Base-by-base conservation (phyloP, 2,113 vertebrate genomes). In the Cranoglanis bouderius region DNA sequence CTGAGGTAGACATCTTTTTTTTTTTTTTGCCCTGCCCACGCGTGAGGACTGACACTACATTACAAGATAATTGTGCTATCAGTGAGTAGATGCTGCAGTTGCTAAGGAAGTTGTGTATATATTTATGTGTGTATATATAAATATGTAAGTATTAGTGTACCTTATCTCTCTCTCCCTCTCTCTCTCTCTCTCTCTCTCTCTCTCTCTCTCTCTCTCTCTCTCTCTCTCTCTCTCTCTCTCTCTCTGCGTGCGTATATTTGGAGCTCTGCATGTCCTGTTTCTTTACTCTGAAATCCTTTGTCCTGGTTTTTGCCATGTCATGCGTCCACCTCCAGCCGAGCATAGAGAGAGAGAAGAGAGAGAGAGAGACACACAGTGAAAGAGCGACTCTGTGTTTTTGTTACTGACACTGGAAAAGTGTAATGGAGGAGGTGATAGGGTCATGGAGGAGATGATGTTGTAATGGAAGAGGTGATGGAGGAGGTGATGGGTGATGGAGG, bases 291-390 rank as follows among this genome's bases (percentile, higher is more conserved):
- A 74, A 83, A 32, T 55, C 46, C 83, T 67, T 88, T 78, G 88
- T 88, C 53, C 88, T 80, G 72, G 16, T 43, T 82, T 89, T 89
- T 89, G 88, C 83, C 51, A 1, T 85, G 88, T 89, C 88, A 89
- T 88, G 82, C 46, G 26, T 13, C 59, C 82, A 51, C 43, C 82
- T 49, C 74, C 46, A n/a, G 67, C 21, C 3, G 8, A 86, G 49
- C 19, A 38, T 46, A 85, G 57, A 32, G 83, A 67, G 61, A 67
- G 40, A 65, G 32, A 46, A 38, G 53, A 53, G 21, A 57, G 32
- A 40, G 49, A 78, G 35, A 86, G 53, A 78, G 53, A 86, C 53
- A 63, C 24, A 26, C 6, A 24, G 38, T 26, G 18, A 46, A 43
- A 49, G 18, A 32, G 40, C 29, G 40, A 72, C 74, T 87, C 40